phyloP scores from a whole-genome alignment of 2,888 invertebrate species.

The Adelognathus sp. region DNA sequence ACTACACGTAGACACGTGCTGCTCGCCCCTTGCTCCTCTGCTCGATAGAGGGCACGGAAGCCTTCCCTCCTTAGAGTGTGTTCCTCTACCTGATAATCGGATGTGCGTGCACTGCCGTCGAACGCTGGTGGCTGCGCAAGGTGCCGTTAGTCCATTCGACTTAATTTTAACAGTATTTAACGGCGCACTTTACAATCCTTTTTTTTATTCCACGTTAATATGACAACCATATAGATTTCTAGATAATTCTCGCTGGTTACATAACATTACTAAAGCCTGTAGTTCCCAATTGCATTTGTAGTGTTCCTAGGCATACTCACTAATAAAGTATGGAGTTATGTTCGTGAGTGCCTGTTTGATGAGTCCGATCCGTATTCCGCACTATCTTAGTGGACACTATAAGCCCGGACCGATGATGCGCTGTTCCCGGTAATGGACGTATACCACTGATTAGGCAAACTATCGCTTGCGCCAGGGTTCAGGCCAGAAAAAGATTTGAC shows the following conservation, averaged over 20 bases:
- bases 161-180: not conserved
- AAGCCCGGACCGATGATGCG: too few relatives aligned
- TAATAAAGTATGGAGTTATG: too few relatives aligned
- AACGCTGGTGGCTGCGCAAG: not conserved
- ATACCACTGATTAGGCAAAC: too few relatives aligned
- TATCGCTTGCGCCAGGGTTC: too few relatives aligned
- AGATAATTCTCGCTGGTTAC: too few relatives aligned
- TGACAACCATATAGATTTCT: too few relatives aligned
- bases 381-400: too few relatives aligned
- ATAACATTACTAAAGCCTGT: not conserved
- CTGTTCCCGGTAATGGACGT: too few relatives aligned
- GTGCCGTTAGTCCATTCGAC: constrained; percentile 19
- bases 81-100: constrained; percentile 17
- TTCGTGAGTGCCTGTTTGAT: too few relatives aligned
- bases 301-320: too few relatives aligned
- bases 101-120: constrained; percentile 13
- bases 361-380: too few relatives aligned
- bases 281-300: not conserved
- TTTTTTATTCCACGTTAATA: not conserved
- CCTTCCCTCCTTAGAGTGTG: constrained; percentile 27
- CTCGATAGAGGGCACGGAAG: constrained; percentile 34
- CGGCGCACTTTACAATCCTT: not conserved
- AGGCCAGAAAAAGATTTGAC: too few relatives aligned
- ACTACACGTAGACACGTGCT: constrained; percentile 34
- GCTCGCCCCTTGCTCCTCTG: constrained; percentile 13